A percentile compares a stretch with the other conserved stretches of the same genome.
These are phyloP conservation scores for Eufriesea mexicana DNA, from an alignment of 1,140 invertebrate species.

Conservation along the genomic window DNA sequence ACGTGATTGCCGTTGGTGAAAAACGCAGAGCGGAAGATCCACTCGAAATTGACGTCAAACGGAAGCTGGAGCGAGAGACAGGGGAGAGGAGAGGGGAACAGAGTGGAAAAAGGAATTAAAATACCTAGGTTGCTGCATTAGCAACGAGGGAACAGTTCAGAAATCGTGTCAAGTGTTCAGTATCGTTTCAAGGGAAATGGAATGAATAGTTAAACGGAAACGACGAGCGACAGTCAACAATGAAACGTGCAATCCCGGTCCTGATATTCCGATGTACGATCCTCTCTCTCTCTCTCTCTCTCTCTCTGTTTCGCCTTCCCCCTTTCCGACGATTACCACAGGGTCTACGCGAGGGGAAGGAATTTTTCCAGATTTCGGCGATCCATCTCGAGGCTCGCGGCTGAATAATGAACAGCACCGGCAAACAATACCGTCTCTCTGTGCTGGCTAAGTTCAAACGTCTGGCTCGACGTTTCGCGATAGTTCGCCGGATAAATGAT, in stretches of 20 bases:
- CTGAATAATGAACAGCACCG: constrained; percentile 25
- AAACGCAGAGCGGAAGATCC: neutral
- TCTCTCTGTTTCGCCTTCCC: neutral
- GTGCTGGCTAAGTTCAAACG: neutral
- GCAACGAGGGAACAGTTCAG: constrained; percentile 22
- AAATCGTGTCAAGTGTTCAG: constrained; percentile 33
- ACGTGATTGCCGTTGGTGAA: constrained; percentile 1
- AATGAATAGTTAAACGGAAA: constrained; percentile 39
- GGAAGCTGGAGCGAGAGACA: neutral
- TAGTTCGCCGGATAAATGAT: constrained; percentile 25
- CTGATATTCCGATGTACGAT: constrained; percentile 28
- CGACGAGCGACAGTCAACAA: constrained; percentile 41
- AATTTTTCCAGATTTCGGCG: constrained; percentile 38
- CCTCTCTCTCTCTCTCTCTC: too few species aligned
- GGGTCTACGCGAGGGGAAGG: neutral
- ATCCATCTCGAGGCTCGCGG: neutral
- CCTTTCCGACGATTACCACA: neutral
- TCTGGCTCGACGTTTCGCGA: neutral
- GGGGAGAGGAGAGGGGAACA: neutral
- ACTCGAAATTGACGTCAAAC: neutral
- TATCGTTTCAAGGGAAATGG: constrained; percentile 26
- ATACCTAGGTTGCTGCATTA: constrained; percentile 19
- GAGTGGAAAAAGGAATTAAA: neutral
- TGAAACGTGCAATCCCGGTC: constrained; percentile 27
- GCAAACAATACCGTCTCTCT: neutral